Evolutionary conservation across 2,888 invertebrate genomes (phyloP).

Genomic region (Stratiomys singularior): DNA sequence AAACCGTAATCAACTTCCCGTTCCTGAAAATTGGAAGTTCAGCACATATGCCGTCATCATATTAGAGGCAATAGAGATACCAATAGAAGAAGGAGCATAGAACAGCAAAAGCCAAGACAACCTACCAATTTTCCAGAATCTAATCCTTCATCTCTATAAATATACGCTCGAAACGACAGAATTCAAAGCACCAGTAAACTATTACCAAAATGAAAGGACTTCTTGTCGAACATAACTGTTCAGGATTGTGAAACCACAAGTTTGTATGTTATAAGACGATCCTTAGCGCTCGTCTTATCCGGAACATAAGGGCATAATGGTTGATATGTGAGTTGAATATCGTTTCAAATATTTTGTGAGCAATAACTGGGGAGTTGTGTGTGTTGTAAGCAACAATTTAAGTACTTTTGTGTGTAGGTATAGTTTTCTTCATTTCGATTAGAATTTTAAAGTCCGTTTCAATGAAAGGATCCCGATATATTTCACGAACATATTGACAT

Average conservation of each 20-base stretch:
- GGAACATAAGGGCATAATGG: slow-evolving; percentile 42
- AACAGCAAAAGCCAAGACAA: background rate
- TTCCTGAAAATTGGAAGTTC: slow-evolving; percentile 2
- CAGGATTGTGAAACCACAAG: slow-evolving; percentile 43
- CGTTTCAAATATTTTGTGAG: slow-evolving; percentile 7
- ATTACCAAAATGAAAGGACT: slow-evolving; percentile 44
- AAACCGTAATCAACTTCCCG: slow-evolving; percentile 38
- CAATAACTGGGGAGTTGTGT: background rate
- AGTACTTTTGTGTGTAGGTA: background rate
- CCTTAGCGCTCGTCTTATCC: slow-evolving; percentile 32
- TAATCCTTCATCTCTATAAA: slow-evolving; percentile 29
- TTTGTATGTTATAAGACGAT: slow-evolving; percentile 41
- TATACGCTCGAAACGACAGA: slow-evolving; percentile 1
- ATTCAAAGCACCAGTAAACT: slow-evolving; percentile 31
- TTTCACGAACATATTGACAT: background rate
- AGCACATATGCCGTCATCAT: slow-evolving; percentile 35
- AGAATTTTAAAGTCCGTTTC: background rate
- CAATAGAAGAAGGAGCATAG: background rate
- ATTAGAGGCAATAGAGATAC: slow-evolving; percentile 12
- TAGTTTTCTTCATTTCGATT: background rate
- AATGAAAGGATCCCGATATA: background rate
- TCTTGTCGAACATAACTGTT: slow-evolving; percentile 33
- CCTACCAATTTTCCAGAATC: background rate
- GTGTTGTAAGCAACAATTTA: background rate
- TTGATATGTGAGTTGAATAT: slow-evolving; percentile 42